phyloP scores from a whole-genome alignment of 2,888 invertebrate species.

The Busseola fusca region DNA sequence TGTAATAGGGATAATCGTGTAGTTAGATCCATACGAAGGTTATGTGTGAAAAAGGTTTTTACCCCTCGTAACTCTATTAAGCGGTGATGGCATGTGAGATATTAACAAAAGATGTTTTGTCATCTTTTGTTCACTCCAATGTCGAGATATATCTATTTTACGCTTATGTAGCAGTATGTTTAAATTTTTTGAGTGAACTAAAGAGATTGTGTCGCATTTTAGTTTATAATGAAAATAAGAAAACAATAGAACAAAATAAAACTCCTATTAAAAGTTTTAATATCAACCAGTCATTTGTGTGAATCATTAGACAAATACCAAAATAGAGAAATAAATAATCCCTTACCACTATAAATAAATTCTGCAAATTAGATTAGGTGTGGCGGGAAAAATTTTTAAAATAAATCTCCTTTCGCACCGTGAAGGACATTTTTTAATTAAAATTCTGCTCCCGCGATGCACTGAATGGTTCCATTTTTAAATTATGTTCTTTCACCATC shows the following conservation, averaged over 20 bases:
- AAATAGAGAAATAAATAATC: constrained; percentile 22
- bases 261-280: background rate
- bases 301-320: background rate
- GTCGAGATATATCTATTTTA: background rate
- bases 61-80: constrained; percentile 21
- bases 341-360: constrained; percentile 38
- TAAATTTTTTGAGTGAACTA: background rate
- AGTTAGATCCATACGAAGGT: constrained; percentile 11
- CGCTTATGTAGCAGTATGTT: background rate
- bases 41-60: constrained; percentile 18
- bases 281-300: background rate
- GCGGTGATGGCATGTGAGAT: constrained; percentile 1
- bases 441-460: constrained; percentile 67
- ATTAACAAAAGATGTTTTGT: constrained; percentile 1
- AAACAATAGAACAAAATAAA: background rate
- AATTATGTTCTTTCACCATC: constrained; percentile 61
- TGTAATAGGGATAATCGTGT: constrained; percentile 1
- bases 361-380: constrained; percentile 47
- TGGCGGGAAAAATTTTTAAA: constrained; percentile 49
- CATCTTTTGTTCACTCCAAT: background rate
- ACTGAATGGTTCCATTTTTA: constrained; percentile 68
- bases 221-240: background rate
- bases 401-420: constrained; percentile 61
- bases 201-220: background rate
- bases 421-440: constrained; percentile 71